Evolutionary conservation across 2,797 vertebrate genomes (phyloP), one percentile per base, ranked within the genome.

Genomic region (Cyclopterus lumpus): DNA sequence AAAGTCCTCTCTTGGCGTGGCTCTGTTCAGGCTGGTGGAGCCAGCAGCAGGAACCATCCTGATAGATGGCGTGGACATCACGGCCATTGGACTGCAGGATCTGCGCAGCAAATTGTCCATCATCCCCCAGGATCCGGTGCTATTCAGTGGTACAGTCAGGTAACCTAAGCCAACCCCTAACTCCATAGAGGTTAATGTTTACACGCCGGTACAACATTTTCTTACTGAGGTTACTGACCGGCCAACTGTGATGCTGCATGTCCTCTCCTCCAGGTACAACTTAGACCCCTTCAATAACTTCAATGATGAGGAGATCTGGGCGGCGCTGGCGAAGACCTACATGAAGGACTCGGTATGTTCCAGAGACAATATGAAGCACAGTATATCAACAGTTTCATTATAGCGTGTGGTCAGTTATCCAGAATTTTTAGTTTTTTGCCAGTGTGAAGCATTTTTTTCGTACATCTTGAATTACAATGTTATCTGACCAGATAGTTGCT

Each of bases 101-200:
- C 93, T 96, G 55, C 93, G 96, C 76, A 94, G 93, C 79, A 96
- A 95, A 77, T 85, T 96, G 71, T 96, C 97, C 0, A 79, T 96
- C 83, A 96, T 96, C 78, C 96, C 96, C 10, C 96, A 96, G 92
- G 95, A 96, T 69, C 95, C 95, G 1, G 93, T 96, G 46, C 90
- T 96, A 24, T 97, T 97, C 80, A 92, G 91, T 71, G 95, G 96
- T 81, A 95, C 95, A 53, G 88, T 97, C 89, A 96, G 94, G 95
- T 96, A 95, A 86, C 20, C 1, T 3, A 1, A 26, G 9, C 1
- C 28, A 12, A 63, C 15, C 3, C 10, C 1, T 14, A n/a, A 12
- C 16, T 10, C 44, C 9, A 15, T 36, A 4, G 1, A 74, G 1
- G 5, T 53, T 24, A 1, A 28, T 42, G 12, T 49, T 49, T 5